phyloP scores from a whole-genome alignment of 1,140 invertebrate species.

The Ceratina japonica region DNA sequence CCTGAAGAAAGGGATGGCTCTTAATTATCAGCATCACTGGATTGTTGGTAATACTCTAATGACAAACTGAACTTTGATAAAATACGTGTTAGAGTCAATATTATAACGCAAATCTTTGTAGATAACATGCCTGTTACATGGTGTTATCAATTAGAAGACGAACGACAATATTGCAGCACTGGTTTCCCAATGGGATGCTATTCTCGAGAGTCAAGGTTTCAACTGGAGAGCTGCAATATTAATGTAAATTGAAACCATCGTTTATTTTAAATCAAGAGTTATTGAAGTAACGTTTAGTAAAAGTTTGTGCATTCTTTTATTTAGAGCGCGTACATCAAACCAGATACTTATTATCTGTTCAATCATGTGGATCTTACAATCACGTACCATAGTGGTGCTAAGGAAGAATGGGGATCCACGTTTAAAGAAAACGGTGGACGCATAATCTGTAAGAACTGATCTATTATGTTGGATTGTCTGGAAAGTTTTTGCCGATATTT shows the following conservation, averaged over 20 bases:
- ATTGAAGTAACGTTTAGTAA: not conserved
- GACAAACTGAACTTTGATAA: not conserved
- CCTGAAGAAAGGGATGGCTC: conserved; percentile 93
- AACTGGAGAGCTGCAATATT: conserved; percentile 84
- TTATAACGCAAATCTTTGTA: conserved; percentile 55
- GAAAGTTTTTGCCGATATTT: no score
- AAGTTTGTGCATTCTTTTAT: not conserved
- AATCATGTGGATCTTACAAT: conserved; percentile 98
- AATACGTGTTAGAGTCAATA: not conserved
- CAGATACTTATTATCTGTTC: conserved; percentile 93
- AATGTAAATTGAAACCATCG: conserved; percentile 71
- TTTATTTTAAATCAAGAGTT: conserved; percentile 10
- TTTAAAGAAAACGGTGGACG: conserved; percentile 90
- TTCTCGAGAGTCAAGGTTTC: conserved; percentile 80
- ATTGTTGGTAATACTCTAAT: conserved; percentile 84
- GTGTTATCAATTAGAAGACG: conserved; percentile 92
- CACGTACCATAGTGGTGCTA: conserved; percentile 92
- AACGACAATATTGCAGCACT: conserved; percentile 91
- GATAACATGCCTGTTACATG: conserved; percentile 99
- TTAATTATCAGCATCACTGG: conserved; percentile 99
- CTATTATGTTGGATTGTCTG: no score
- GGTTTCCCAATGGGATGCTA: conserved; percentile 99
- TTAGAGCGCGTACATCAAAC: conserved; percentile 49
- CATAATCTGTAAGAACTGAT: conserved; percentile 86
- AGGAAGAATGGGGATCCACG: conserved; percentile 90